Evolutionary conservation across 2,113 vertebrate species (phyloP).

Genomic region (Cepphus grylle): DNA sequence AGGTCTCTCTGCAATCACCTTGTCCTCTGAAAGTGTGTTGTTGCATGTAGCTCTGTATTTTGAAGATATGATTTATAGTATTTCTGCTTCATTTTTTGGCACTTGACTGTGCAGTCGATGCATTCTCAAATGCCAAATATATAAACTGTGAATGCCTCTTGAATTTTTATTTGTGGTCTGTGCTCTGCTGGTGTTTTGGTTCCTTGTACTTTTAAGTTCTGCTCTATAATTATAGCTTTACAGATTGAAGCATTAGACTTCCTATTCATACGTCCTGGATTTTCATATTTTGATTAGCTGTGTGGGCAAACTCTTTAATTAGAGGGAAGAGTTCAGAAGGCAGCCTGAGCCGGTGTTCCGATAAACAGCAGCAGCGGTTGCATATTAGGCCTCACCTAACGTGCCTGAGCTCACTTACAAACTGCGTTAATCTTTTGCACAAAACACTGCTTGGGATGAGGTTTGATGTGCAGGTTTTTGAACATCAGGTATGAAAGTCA

Average conservation of each 20-base stretch:
- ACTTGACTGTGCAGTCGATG: conserved; percentile 4
- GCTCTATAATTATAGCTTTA: conserved; percentile 42
- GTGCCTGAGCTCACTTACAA: background rate
- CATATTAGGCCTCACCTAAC: background rate
- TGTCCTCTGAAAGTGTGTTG: background rate
- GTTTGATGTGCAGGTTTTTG: background rate
- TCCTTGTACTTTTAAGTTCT: conserved; percentile 29
- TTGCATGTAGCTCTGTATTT: background rate
- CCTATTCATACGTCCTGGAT: background rate
- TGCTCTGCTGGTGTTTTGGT: conserved; percentile 14
- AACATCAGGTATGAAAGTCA: background rate
- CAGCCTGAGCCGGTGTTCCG: background rate
- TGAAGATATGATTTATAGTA: background rate
- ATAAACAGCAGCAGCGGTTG: background rate
- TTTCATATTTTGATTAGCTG: conserved; percentile 55
- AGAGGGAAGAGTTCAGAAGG: conserved; percentile 43
- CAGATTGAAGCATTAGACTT: conserved; percentile 28
- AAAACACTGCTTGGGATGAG: background rate
- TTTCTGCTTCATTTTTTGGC: conserved; percentile 10
- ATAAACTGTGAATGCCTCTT: conserved; percentile 34
- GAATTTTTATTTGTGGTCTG: conserved; percentile 46
- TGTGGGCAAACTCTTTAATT: conserved; percentile 50
- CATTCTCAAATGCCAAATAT: conserved; percentile 11
- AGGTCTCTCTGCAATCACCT: background rate
- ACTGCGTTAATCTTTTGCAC: background rate